A percentile compares a stretch with the other conserved stretches of the same genome.
These are phyloP conservation scores for Chloroceryle inda DNA, from an alignment of 2,797 vertebrate genomes.

Conservation along the genomic window DNA sequence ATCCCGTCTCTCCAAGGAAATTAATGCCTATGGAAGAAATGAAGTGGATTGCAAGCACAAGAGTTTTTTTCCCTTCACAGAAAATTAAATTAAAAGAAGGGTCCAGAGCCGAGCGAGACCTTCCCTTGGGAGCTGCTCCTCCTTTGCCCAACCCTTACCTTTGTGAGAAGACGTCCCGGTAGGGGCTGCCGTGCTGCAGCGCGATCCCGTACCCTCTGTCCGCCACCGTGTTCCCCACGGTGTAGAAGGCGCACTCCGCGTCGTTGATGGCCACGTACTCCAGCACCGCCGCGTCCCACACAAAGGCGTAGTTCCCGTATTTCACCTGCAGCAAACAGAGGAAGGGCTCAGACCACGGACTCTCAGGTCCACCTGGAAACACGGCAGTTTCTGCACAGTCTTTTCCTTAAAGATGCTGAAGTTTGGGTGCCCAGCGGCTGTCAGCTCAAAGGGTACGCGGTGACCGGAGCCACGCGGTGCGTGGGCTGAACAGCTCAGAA, in stretches of 20 bases:
- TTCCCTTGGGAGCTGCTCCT: background rate
- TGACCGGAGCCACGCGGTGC: background rate
- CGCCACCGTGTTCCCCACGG: slow-evolving; percentile 89
- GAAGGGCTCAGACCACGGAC: background rate
- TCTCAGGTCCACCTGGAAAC: background rate
- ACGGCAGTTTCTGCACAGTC: background rate
- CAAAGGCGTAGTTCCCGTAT: slow-evolving; percentile 94
- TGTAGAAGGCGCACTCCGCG: slow-evolving; percentile 96
- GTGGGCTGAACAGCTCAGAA: background rate
- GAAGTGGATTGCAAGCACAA: background rate
- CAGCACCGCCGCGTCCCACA: slow-evolving; percentile 96
- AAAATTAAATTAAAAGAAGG: background rate
- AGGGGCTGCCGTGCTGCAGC: slow-evolving; percentile 97
- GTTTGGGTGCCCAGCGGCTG: background rate
- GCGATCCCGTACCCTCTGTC: slow-evolving; percentile 97
- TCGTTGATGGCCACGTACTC: slow-evolving; percentile 97
- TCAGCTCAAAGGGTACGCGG: background rate
- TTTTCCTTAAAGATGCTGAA: background rate
- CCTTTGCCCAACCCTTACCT: slow-evolving; percentile 82
- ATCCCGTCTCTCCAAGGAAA: background rate
- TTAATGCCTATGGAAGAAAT: background rate
- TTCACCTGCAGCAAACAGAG: slow-evolving; percentile 87
- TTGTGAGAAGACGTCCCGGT: slow-evolving; percentile 97
- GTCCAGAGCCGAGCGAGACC: background rate
- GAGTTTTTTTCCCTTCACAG: background rate